These are phyloP conservation scores for Brotogeris chrysoptera DNA, from an alignment of 2,797 vertebrate genomes.

Conservation along the genomic window DNA sequence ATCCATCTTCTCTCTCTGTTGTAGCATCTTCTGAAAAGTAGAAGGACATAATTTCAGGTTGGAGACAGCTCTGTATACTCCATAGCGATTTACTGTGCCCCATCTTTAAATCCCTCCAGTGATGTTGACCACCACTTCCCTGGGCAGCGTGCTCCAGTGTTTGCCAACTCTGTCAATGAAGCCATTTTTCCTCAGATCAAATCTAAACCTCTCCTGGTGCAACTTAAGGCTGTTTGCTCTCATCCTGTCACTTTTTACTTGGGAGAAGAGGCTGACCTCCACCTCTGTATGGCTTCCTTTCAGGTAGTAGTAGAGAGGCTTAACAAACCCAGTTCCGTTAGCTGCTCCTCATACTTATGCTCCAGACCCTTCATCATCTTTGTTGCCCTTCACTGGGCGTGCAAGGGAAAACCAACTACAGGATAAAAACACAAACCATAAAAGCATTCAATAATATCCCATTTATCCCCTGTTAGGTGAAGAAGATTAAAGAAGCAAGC, in stretches of 20 bases:
- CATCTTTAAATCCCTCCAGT: background rate
- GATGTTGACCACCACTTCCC: background rate
- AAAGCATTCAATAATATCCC: background rate
- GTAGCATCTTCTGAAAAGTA: background rate
- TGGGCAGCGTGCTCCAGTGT: background rate
- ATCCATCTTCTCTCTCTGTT: background rate
- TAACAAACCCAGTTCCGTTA: background rate
- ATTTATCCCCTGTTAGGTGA: background rate
- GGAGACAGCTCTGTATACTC: fast-evolving
- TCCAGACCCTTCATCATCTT: background rate
- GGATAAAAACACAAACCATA: background rate
- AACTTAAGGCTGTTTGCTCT: background rate
- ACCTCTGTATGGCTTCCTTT: fast-evolving
- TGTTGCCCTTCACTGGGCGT: background rate
- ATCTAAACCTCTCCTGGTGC: background rate
- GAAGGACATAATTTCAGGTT: fast-evolving
- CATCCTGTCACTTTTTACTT: background rate
- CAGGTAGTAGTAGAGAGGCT: background rate
- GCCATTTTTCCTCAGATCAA: background rate
- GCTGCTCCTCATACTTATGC: background rate
- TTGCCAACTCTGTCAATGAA: background rate
- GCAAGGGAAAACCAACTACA: background rate
- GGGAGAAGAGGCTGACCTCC: background rate
- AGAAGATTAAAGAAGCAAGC: background rate
- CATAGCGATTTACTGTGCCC: fast-evolving